A percentile compares a stretch with the other conserved stretches of the same genome.
Conservation (phyloP, 2,797 vertebrate genomes). For the Myotis daubentonii region DNA sequence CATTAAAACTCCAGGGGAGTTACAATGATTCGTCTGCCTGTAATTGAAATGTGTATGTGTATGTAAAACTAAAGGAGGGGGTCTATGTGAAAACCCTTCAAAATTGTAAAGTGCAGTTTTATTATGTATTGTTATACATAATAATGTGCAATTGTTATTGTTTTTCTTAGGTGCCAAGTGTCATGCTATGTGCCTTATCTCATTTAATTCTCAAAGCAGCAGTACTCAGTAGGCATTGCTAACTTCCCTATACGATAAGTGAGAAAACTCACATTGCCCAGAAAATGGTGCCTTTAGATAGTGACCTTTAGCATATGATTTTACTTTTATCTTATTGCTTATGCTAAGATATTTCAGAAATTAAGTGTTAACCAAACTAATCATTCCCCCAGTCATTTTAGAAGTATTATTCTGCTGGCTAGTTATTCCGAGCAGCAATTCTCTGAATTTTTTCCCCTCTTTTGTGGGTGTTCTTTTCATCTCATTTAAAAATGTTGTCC, state of each 20-base stretch:
- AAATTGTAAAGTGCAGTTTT: background rate
- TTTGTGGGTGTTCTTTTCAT: background rate
- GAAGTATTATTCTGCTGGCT: background rate
- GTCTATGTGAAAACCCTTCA: background rate
- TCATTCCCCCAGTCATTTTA: background rate
- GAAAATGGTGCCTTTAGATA: background rate
- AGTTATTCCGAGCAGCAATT: background rate
- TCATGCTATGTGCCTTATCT: background rate
- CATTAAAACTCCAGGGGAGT: background rate
- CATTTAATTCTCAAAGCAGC: slow-evolving; percentile 27
- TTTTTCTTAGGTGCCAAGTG: background rate
- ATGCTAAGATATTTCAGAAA: background rate
- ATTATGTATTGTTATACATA: background rate
- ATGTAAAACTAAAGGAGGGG: background rate
- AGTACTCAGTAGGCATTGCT: background rate
- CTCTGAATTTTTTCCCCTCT: background rate
- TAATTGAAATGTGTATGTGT: background rate
- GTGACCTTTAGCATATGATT: background rate
- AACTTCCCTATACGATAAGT: background rate
- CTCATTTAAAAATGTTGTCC: background rate
- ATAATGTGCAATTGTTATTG: background rate
- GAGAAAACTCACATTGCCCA: background rate
- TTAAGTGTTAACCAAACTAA: background rate
- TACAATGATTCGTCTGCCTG: background rate
- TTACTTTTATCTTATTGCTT: slow-evolving; percentile 1